Conservation (phyloP, 2,888 invertebrate species). For the Eupeodes latifasciatus region DNA sequence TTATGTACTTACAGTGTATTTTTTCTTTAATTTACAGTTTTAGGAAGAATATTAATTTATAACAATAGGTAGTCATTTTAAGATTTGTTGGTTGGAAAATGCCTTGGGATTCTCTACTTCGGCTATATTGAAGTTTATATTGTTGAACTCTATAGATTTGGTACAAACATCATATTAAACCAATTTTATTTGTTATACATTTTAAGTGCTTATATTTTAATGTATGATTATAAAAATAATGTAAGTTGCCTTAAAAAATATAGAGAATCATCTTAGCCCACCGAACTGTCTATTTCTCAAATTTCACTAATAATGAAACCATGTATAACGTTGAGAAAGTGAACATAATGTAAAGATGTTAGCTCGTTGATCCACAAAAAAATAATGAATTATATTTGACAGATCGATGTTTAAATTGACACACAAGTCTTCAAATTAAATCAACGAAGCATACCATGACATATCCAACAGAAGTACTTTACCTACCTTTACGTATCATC, state of each 20-base stretch:
- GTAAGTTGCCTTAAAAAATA: background rate
- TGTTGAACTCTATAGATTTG: too few species aligned
- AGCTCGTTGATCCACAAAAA: slow-evolving; percentile 31
- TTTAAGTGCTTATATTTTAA: too few species aligned
- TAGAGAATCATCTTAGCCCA: background rate
- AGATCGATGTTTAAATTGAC: slow-evolving; percentile 33
- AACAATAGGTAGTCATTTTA: too few species aligned
- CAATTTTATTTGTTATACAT: too few species aligned
- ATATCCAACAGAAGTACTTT: background rate
- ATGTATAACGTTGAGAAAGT: slow-evolving; percentile 48
- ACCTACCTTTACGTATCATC: background rate
- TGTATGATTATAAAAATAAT: too few species aligned
- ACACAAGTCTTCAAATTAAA: slow-evolving; percentile 39
- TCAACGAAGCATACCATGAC: slow-evolving; percentile 25
- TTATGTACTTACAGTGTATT: too few species aligned
- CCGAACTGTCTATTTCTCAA: background rate
- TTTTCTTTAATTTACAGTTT: too few species aligned
- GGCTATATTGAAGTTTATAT: too few species aligned
- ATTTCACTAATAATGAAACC: background rate
- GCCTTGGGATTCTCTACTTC: too few species aligned
- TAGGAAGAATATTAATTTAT: too few species aligned
- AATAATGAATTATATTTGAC: slow-evolving; percentile 34
- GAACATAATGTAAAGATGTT: slow-evolving; percentile 6
- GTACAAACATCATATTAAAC: too few species aligned
- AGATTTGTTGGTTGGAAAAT: too few species aligned